Conservation (phyloP, 2,113 vertebrate genomes). For the Laticauda laticaudata region DNA sequence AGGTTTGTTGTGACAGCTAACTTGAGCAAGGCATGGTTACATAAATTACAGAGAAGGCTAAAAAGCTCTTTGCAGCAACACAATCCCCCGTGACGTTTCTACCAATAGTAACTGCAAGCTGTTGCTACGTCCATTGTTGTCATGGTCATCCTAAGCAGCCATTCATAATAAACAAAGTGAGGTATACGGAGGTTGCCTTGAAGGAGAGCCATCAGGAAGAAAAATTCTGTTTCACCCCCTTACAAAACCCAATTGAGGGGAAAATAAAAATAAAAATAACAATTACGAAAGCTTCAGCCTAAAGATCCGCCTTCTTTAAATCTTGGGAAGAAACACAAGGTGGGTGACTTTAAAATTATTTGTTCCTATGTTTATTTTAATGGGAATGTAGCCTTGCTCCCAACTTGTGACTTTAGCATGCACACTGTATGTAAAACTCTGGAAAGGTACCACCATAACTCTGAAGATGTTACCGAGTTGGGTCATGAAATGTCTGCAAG, state of each 20-base stretch:
- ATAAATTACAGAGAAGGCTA: not conserved
- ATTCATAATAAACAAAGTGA: slow-evolving; percentile 4
- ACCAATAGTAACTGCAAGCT: slow-evolving; percentile 12
- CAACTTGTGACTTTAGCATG: not conserved
- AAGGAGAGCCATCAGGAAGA: not conserved
- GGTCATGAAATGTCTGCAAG: not conserved
- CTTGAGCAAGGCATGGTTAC: not conserved
- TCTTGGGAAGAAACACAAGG: not conserved
- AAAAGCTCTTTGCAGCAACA: not conserved
- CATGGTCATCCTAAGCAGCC: slow-evolving; percentile 6
- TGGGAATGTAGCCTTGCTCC: not conserved
- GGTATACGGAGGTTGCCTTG: not conserved
- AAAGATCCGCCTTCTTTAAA: not conserved
- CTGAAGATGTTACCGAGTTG: not conserved
- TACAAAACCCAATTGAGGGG: not conserved
- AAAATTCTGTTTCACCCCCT: not conserved
- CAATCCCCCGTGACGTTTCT: not conserved
- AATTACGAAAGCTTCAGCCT: not conserved
- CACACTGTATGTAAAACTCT: no score
- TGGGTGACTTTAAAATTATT: not conserved
- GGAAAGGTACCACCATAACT: no score
- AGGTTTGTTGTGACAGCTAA: not conserved
- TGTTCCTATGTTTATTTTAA: not conserved
- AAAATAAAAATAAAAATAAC: not conserved
- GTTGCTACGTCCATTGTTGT: slow-evolving; percentile 21